Percentiles rank a stretch among this genome's conserved stretches.
Evolutionary conservation across 2,113 vertebrate species (phyloP).

Genomic region (Anser brachyrhynchus): DNA sequence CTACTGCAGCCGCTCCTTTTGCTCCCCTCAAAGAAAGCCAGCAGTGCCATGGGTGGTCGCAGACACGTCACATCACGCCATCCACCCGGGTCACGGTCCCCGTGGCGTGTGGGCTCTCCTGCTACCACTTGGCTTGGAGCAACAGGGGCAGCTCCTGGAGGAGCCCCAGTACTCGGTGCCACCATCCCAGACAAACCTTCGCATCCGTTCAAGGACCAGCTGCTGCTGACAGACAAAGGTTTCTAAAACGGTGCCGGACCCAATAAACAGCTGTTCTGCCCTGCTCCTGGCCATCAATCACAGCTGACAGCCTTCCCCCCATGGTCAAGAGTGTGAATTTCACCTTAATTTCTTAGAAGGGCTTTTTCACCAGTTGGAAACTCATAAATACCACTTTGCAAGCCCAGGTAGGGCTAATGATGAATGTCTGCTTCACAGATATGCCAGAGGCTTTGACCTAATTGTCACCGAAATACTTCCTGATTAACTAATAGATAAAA

Average conservation of each 20-base stretch:
- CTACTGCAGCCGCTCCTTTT: background rate
- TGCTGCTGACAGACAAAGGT: background rate
- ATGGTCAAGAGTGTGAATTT: background rate
- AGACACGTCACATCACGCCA: accelerated
- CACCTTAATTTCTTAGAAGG: slow-evolving; percentile 61
- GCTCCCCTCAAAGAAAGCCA: too few relatives aligned
- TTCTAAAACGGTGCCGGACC: background rate
- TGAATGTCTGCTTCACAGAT: slow-evolving; percentile 37
- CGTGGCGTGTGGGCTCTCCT: accelerated
- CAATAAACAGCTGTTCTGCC: slow-evolving; percentile 41
- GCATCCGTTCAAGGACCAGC: accelerated
- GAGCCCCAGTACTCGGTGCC: accelerated
- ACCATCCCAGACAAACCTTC: background rate
- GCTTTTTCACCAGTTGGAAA: slow-evolving; percentile 29
- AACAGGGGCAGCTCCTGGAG: too few relatives aligned
- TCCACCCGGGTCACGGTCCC: accelerated
- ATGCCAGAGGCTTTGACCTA: slow-evolving; percentile 64
- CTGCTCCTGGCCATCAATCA: slow-evolving; percentile 38
- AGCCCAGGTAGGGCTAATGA: slow-evolving; percentile 58
- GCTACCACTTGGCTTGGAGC: background rate
- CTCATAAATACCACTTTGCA: slow-evolving; percentile 52
- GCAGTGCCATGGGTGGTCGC: accelerated
- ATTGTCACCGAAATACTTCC: slow-evolving; percentile 57
- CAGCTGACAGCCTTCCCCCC: slow-evolving; percentile 43
- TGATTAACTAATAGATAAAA: slow-evolving; percentile 63